A percentile compares a stretch with the other conserved stretches of the same genome.
phyloP scores from a whole-genome alignment of 2,797 vertebrate species.

The Acanthiza pusilla region DNA sequence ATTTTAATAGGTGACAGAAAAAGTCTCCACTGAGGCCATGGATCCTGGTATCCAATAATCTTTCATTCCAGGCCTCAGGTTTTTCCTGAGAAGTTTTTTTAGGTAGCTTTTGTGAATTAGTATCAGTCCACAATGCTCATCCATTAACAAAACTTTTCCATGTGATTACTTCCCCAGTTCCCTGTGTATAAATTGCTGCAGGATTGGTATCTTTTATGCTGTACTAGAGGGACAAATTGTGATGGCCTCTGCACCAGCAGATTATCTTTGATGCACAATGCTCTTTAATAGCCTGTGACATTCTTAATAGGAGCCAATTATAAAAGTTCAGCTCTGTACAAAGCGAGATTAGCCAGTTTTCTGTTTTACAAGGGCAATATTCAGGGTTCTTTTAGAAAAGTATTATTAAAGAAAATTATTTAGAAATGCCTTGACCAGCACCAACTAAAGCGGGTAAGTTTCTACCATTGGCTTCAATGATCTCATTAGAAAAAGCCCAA shows the following conservation, averaged over 20 bases:
- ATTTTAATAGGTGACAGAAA: neutral
- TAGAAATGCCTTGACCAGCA: constrained; percentile 8
- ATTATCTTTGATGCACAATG: neutral
- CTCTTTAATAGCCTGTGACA: constrained; percentile 19
- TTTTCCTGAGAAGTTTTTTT: neutral
- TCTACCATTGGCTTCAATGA: neutral
- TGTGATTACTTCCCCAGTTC: neutral
- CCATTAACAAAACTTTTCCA: neutral
- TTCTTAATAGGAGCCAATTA: constrained; percentile 33
- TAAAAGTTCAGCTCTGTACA: neutral
- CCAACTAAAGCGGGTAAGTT: neutral
- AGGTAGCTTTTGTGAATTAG: neutral
- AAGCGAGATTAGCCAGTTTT: neutral
- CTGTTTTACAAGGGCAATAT: neutral
- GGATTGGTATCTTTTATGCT: neutral
- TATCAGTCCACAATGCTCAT: neutral
- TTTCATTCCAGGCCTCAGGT: neutral
- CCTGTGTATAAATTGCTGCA: neutral
- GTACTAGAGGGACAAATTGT: neutral
- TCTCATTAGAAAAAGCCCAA: neutral
- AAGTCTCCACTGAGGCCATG: neutral
- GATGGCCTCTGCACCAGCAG: neutral
- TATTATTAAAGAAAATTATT: constrained; percentile 4
- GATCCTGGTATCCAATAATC: neutral
- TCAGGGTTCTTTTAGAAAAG: neutral